Evolutionary conservation across 2,888 invertebrate genomes (phyloP), one percentile per base, ranked within the genome.

Genomic region (Mystacides longicornis): DNA sequence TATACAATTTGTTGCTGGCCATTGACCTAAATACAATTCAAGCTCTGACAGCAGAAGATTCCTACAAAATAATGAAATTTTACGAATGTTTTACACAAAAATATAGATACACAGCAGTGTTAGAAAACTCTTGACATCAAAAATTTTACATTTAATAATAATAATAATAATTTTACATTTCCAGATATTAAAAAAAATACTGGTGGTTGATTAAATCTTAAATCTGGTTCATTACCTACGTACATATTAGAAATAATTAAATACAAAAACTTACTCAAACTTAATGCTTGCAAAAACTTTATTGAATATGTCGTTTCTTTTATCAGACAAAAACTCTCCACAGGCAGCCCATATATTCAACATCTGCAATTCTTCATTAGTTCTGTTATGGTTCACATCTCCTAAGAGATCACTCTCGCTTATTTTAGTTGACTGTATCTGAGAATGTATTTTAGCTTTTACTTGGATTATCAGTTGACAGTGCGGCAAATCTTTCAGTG

Each of bases 291-390:
- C 23, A 49, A 60, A 58, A 3, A 54, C 19, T 7, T 50, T 48
- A 5, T 31, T 2, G 23, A 46, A 56, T 37, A 31, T 21, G n/a
- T n/a, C 14, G 49, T 58, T 54, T 33, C 20, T 23, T 48, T 56
- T 23, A 18, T 49, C 23, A 3, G 33, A n/a, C 18, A 54, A n/a
- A 42, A 54, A 54, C 20, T 58, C 47, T 37, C 23, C 22, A 20
- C 56, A 54, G n/a, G 45, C 55, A 22, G 11, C 54, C 58, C 58
- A 58, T n/a, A 58, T 37, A 1, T 53, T 60, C n/a, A 50, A 31
- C 11, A 7, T 4, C 16, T 37, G 37, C 37, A 37, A 3, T 37
- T 37, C 47, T 19, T 54, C 43, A 27, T 37, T 16, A 23, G 18
- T 48, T 33, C 21, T 53, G 48, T 53, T 42, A 27, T 4, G 48